Evolutionary conservation across 2,113 vertebrate genomes (phyloP).

Genomic region (Eupsittula cactorum): DNA sequence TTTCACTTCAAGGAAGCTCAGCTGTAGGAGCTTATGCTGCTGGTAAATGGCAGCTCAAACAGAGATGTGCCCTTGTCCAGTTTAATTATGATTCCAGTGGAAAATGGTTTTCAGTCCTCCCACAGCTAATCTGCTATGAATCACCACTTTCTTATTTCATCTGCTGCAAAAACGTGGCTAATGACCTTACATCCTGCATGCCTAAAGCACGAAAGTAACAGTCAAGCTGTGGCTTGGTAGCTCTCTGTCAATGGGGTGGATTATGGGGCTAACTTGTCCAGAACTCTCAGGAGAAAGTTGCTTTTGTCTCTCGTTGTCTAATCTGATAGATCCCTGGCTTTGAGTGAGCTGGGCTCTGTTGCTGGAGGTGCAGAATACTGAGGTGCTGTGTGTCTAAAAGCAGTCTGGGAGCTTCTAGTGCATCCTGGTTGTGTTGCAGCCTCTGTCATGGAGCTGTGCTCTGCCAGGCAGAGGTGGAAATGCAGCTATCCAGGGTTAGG

Average conservation of each 20-base stretch:
- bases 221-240: neutral
- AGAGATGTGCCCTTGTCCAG: neutral
- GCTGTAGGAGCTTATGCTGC: neutral
- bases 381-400: neutral
- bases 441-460: neutral
- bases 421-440: neutral
- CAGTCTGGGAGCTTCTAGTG: neutral
- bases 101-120: neutral
- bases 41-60: neutral
- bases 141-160: neutral
- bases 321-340: neutral
- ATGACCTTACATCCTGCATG: neutral
- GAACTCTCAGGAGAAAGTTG: neutral
- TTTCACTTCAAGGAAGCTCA: neutral
- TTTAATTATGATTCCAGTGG: neutral
- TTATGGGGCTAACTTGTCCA: neutral
- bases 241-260: neutral
- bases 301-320: neutral
- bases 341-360: neutral
- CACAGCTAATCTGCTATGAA: neutral
- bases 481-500: neutral
- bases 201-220: neutral
- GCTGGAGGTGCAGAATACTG: neutral
- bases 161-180: neutral
- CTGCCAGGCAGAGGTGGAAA: neutral